Conservation (phyloP, 2,113 vertebrate species). For the Oreochromis tanganicae region DNA sequence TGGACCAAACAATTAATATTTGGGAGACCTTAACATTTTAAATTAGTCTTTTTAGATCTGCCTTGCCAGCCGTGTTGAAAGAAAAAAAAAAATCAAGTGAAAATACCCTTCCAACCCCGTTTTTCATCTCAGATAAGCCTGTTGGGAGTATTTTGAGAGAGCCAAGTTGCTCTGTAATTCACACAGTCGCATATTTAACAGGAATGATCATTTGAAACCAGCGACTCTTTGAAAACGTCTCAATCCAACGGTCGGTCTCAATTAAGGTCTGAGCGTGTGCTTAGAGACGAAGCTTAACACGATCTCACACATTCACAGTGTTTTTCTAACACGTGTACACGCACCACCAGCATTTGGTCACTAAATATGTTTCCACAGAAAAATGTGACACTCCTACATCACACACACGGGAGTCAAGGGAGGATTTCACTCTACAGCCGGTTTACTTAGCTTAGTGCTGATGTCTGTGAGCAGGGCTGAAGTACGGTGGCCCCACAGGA, state of each 20-base stretch:
- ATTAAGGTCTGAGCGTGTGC: background rate
- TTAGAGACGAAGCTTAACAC: background rate
- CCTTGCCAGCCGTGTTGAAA: slow-evolving; percentile 21
- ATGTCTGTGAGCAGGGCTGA: background rate
- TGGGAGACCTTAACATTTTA: background rate
- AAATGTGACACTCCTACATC: background rate
- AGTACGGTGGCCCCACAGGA: background rate
- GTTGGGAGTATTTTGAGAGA: slow-evolving; percentile 37
- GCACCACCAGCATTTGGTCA: background rate
- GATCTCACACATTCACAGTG: background rate
- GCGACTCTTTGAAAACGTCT: background rate
- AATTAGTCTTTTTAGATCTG: background rate
- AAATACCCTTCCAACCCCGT: slow-evolving; percentile 14
- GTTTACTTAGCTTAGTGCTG: background rate
- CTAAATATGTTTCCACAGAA: background rate
- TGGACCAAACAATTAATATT: slow-evolving; percentile 1
- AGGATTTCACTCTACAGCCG: background rate
- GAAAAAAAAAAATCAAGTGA: slow-evolving; percentile 14
- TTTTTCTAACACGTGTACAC: background rate
- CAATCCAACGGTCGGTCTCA: background rate
- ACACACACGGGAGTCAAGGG: background rate
- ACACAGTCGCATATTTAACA: slow-evolving; percentile 43
- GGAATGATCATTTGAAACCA: slow-evolving; percentile 34
- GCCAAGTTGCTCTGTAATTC: slow-evolving; percentile 42
- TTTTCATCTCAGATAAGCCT: slow-evolving; percentile 47